Evolutionary conservation across 1,140 invertebrate species (phyloP).

Genomic region (Drosophila ironensis): DNA sequence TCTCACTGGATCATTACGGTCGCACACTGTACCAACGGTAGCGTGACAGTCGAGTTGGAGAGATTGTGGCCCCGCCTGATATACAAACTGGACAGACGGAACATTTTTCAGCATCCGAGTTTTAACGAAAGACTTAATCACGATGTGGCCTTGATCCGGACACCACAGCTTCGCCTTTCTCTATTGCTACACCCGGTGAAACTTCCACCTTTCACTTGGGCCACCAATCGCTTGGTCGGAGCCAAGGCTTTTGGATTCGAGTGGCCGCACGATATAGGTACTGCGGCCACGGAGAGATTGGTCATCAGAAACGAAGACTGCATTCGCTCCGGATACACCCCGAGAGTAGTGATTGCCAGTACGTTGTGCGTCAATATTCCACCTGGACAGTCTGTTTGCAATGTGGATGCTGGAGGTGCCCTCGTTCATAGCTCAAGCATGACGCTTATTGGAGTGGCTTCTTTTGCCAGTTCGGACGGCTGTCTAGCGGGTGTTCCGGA

Average conservation of each 20-base stretch:
- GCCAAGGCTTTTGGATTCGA: background rate
- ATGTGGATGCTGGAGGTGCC: background rate
- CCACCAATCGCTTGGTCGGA: background rate
- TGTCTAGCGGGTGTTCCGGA: background rate
- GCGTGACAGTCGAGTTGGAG: background rate
- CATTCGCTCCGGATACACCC: background rate
- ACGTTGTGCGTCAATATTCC: background rate
- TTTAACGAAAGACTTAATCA: background rate
- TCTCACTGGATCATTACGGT: background rate
- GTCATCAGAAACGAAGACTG: background rate
- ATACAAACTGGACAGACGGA: background rate
- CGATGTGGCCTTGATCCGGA: background rate
- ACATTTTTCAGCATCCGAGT: background rate
- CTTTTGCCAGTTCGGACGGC: background rate
- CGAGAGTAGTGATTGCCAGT: background rate
- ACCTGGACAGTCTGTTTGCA: background rate
- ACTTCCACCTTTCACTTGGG: background rate
- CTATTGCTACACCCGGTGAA: background rate
- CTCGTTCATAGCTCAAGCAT: background rate
- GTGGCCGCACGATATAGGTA: background rate
- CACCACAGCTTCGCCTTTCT: background rate
- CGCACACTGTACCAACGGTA: background rate
- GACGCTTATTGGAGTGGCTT: background rate
- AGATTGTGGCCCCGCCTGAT: background rate
- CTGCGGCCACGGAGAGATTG: background rate